Base-by-base conservation (phyloP, 53 echinoderm and acorn worm species). In the Apostichopus leukothele region DNA sequence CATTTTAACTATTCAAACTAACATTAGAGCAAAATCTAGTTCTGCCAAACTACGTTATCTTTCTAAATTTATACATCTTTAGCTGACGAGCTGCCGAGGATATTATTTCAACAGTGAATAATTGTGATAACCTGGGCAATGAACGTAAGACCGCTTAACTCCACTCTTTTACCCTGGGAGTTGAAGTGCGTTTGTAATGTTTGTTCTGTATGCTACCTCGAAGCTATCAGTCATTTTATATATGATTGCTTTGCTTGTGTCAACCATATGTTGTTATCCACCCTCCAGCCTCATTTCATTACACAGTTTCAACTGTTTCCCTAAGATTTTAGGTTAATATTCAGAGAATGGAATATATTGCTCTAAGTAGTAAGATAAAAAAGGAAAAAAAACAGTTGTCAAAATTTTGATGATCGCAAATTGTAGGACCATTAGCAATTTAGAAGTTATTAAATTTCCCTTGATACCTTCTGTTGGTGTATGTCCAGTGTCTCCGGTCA, bases 181-280 rank as follows among this genome's bases (percentile, higher is more conserved):
- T 21, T 19, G 20, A 71, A 71, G 71, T 71, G 71, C 71, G 20
- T 71, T 71, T 71, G 18, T 14, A 6, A 14, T 71, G 71, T 71
- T 71, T 71, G 71, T 71, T 71, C 71, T 71, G 16, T 71, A n/a
- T 71, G 14, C 71, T n/a, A 18, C 71, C 71, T n/a, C 18, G 6
- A 5, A 71, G 71, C 71, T n/a, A 16, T 71, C 18, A 71, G 6
- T 19, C 71, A 71, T 54, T 55, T 81, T 81, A 81, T 52, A 55
- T 53, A 81, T 81, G 81, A 81, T 85, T 68, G 50, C 39, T 26
- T 18, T 63, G 67, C 39, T 85, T 85, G 18, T 85, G 50, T 85
- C 67, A 63, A n/a, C 85, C 85, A 85, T 67, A 85, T 85, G 85
- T 66, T 66, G 66, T 25, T 50, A 85, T 66, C 63, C 51, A 21